Base-by-base conservation (phyloP, 2,113 vertebrate species). In the Dascyllus trimaculatus region DNA sequence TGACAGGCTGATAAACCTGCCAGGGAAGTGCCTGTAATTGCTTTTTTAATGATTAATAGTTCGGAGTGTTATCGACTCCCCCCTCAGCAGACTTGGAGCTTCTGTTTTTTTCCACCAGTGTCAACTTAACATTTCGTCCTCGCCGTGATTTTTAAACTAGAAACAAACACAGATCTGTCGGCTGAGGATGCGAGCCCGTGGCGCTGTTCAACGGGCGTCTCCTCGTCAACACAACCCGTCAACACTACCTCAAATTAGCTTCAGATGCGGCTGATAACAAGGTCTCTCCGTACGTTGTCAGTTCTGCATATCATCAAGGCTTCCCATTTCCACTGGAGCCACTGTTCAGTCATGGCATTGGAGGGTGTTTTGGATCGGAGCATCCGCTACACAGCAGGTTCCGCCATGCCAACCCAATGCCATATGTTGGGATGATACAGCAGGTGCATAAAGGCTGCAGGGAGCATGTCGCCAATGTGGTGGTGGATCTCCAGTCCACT, bases 21-120 rank as follows among this genome's bases (percentile, higher is more conserved):
- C 82, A 68, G 66, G 19, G n/a, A 81, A 80, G 51, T 19, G 40
- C n/a, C 68, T 57, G 61, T 82, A 83, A 87, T 85, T 72, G 64
- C 67, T 61, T 82, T 76, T 81, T 83, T 71, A 78, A 83, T 75
- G 82, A 87, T 87, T 78, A 68, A 82, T 83, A 57, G 72, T 75
- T 64, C 0, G 4, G 40, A 2, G 0, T 59, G 19, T 71, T 75
- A 78, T 22, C 14, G 14, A 11, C 57, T 32, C 29, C 49, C 21
- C 25, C 56, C 19, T 56, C 26, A 11, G 24, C 43, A 61, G 58
- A 59, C 25, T 35, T 35, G 22, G n/a, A 75, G 38, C 13, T 35
- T 65, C 32, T 35, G 1, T 13, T 60, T 52, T 35, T 51, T 10
- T 3, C 8, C 40, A 24, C 9, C 13, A 1, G 10, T 7, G 52